These are phyloP conservation scores for Drosophila macrospina DNA, from an alignment of 2,888 invertebrate genomes.

Conservation along the genomic window DNA sequence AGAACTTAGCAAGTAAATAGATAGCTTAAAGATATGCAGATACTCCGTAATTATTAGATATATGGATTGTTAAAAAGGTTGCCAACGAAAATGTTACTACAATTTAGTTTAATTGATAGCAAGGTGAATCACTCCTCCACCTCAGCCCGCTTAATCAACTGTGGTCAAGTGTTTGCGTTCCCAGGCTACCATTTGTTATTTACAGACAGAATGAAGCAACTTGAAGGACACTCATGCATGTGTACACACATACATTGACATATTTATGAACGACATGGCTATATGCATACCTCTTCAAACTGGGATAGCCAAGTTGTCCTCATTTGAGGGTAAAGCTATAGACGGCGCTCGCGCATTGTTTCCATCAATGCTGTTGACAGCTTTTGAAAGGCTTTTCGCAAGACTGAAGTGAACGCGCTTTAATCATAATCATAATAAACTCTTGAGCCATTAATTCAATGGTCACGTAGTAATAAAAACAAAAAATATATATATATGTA, in stretches of 20 bases:
- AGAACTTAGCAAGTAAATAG: background rate
- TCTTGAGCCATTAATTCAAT: slow-evolving; percentile 54
- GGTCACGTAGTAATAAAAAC: slow-evolving; percentile 67
- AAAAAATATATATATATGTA: too few species aligned
- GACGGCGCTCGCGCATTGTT: slow-evolving; percentile 28
- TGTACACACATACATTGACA: slow-evolving; percentile 27
- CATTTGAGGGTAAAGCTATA: slow-evolving; percentile 31
- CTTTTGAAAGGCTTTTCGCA: slow-evolving; percentile 42
- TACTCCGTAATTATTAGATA: slow-evolving; percentile 14
- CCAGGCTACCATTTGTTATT: slow-evolving; percentile 57
- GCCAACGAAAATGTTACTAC: slow-evolving; percentile 47
- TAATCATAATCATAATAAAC: slow-evolving; percentile 26
- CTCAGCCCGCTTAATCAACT: slow-evolving; percentile 1
- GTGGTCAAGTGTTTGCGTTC: slow-evolving; percentile 65
- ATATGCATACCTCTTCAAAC: background rate
- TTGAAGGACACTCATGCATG: too few species aligned
- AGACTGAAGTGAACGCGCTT: slow-evolving; percentile 11
- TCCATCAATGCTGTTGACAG: slow-evolving; percentile 28
- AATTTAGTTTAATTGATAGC: slow-evolving; percentile 74
- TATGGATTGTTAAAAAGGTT: slow-evolving; percentile 22
- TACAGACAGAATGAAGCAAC: slow-evolving; percentile 8
- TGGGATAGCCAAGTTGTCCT: slow-evolving; percentile 25
- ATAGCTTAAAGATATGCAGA: background rate
- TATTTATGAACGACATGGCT: background rate
- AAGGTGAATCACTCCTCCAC: slow-evolving; percentile 39